These are phyloP conservation scores for Eulacestoma nigropectus DNA, from an alignment of 2,113 vertebrate genomes.

Conservation along the genomic window DNA sequence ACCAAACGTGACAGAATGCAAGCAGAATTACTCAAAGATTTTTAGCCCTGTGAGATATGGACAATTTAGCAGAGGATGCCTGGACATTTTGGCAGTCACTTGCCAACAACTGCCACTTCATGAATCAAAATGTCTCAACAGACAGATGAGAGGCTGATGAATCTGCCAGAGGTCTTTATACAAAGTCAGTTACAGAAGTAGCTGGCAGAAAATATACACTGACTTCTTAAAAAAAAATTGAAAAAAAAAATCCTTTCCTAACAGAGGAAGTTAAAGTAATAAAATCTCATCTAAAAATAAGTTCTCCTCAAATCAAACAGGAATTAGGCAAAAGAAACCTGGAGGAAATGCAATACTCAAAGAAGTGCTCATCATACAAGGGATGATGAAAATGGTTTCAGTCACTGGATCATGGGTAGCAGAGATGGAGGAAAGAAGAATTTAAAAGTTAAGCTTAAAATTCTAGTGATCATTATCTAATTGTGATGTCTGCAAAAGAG, in stretches of 20 bases:
- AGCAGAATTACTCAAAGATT: accelerated
- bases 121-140: not conserved
- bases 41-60: not conserved
- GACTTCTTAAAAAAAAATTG: not conserved
- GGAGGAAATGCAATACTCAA: not conserved
- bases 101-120: not conserved
- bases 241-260: not conserved
- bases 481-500: not conserved
- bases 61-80: not conserved
- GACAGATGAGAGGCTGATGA: not conserved
- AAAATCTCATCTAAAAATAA: not conserved
- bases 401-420: not conserved
- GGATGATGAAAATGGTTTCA: not conserved
- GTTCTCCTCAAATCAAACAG: not conserved
- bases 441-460: not conserved
- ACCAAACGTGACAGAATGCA: not conserved
- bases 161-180: not conserved
- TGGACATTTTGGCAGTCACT: not conserved
- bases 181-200: not conserved
- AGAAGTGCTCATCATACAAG: not conserved
- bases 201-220: not conserved
- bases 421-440: not conserved
- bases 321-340: not conserved
- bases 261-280: not conserved
- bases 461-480: not conserved